A percentile compares a stretch with the other conserved stretches of the same genome.
Evolutionary conservation across 1,140 invertebrate genomes (phyloP).

Genomic region (Drosophila asahinai): DNA sequence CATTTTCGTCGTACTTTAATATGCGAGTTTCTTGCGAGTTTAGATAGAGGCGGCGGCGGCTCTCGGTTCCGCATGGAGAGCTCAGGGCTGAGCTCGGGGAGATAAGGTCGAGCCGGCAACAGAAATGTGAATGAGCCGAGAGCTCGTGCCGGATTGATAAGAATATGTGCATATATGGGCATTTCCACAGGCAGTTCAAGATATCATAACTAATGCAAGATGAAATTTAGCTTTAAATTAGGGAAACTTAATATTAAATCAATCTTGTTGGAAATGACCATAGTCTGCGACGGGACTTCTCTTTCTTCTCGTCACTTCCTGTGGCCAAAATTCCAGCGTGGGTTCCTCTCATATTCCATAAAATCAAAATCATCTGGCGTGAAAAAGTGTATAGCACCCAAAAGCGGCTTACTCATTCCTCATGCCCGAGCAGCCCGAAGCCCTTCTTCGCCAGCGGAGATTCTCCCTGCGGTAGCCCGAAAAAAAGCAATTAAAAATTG

Average conservation of each 20-base stretch:
- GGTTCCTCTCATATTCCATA: neutral
- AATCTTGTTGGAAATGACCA: too few relatives aligned
- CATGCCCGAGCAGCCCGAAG: neutral
- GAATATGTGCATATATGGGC: conserved; percentile 18
- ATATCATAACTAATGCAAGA: neutral
- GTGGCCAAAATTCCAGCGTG: conserved; percentile 14
- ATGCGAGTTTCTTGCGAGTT: conserved; percentile 14
- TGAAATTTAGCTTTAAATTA: too few relatives aligned
- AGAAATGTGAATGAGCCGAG: conserved; percentile 43
- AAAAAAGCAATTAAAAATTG: conserved; percentile 80
- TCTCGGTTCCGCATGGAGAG: conserved; percentile 46
- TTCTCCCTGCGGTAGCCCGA: conserved; percentile 55
- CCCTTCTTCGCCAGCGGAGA: conserved; percentile 18
- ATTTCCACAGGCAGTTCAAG: conserved; percentile 10
- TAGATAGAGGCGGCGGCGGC: conserved; percentile 20
- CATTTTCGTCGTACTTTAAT: conserved; percentile 6
- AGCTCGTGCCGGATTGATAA: conserved; percentile 50
- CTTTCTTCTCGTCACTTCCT: conserved; percentile 23
- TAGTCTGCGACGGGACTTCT: too few relatives aligned
- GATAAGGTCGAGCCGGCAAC: conserved; percentile 49
- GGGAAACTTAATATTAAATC: too few relatives aligned
- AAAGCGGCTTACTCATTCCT: conserved; percentile 60
- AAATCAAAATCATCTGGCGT: conserved; percentile 12
- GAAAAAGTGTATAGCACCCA: conserved; percentile 17
- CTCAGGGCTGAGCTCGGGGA: conserved; percentile 24